Base-by-base conservation (phyloP, 2,888 invertebrate species). In the Platynereis dumerilii region DNA sequence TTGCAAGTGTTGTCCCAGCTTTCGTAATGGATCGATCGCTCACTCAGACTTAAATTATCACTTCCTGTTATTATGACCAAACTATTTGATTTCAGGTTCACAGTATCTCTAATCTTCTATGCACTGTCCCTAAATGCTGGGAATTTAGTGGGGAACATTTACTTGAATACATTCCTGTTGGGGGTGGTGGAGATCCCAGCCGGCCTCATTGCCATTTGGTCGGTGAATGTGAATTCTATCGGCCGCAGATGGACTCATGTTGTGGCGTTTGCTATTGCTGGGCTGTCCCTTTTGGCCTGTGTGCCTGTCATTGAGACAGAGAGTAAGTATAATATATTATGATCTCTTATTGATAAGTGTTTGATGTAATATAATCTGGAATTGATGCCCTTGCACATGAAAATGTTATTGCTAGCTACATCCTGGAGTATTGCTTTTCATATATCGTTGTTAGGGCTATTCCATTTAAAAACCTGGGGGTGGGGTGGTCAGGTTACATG, bases 121-220 rank as follows among this genome's bases (percentile, higher is more conserved):
- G 68, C 67, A 12, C 48, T 72, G 28, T 72, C 69, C 5, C 58
- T 72, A 22, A 72, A 72, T 60, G 63, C 66, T 7, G 69, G 63
- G 28, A 27, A 60, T 17, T 56, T 72, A 26, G 55, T 66, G 0
- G 72, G 72, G 12, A 53, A 65, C 57, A 42, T 72, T 44, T 72
- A 52, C 65, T 42, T 69, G 24, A 72, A 72, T 68, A 67, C 72
- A 2, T 55, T 60, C 57, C 62, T 72, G 20, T 58, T 63, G 1
- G 71, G 65, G 1, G 68, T 68, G 1, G 71, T 72, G 5, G 72
- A 72, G 53, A 65, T 72, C 20, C 72, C 72, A 24, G 69, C 68
- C 45, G 66, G 69, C 34, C 34, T 34, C 7, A 24, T 72, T 45
- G 5, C 67, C 24, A 53, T 67, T 48, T 29, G 48, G n/a, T 29